phyloP scores from a whole-genome alignment of 2,888 invertebrate genomes.

The Heliothis peltigera region DNA sequence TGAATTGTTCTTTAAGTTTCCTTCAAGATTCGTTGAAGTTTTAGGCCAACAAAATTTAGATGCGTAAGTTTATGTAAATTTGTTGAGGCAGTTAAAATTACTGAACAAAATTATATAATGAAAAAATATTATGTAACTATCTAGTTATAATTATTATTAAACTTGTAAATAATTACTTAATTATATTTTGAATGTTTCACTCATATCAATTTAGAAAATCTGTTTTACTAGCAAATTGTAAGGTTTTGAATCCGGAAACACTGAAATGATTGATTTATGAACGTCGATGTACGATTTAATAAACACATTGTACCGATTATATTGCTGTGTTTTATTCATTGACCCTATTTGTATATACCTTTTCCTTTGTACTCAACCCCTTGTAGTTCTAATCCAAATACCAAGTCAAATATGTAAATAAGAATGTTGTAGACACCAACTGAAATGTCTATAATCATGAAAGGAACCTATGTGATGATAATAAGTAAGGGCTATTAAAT shows the following conservation, averaged over 20 bases:
- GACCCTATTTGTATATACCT: not conserved
- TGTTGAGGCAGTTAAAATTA: constrained; percentile 71
- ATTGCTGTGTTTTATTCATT: constrained; percentile 46
- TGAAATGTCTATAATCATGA: not conserved
- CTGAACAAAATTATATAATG: constrained; percentile 69
- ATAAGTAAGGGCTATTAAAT: constrained; percentile 15
- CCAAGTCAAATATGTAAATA: not conserved
- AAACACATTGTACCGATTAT: constrained; percentile 83
- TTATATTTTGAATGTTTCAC: constrained; percentile 88
- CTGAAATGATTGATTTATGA: constrained; percentile 84
- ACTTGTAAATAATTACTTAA: constrained; percentile 83
- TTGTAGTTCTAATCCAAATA: no score
- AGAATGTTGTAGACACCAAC: not conserved
- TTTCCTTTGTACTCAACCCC: not conserved
- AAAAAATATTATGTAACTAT: constrained; percentile 75
- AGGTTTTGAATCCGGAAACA: constrained; percentile 82
- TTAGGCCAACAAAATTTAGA: constrained; percentile 78
- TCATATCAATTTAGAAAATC: constrained; percentile 88
- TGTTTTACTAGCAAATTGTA: constrained; percentile 86
- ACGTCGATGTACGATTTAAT: constrained; percentile 87
- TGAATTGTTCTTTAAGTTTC: constrained; percentile 62
- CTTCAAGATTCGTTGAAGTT: constrained; percentile 58
- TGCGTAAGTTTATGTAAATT: constrained; percentile 72
- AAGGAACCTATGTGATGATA: no score
- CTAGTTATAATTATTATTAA: constrained; percentile 79